A percentile compares a stretch with the other conserved stretches of the same genome.
Conservation (phyloP, 2,888 invertebrate species). For the Drosophila rellima region DNA sequence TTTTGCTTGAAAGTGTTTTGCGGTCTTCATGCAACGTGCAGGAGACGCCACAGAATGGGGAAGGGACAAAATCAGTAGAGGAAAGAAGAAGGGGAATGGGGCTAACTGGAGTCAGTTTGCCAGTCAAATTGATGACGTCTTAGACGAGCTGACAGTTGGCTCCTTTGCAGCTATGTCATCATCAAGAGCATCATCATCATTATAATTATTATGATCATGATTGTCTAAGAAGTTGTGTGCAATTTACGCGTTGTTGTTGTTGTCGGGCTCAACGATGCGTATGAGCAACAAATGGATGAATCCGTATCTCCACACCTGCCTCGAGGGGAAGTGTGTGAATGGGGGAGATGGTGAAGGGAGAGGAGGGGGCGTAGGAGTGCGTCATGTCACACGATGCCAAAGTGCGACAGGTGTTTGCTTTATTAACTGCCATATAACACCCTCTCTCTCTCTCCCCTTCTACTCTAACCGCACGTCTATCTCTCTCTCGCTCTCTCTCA, state of each 20-base stretch:
- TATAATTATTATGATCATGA: constrained; percentile 38
- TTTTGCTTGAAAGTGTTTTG: constrained; percentile 74
- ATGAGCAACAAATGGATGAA: constrained; percentile 50
- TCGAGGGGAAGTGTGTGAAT: background rate
- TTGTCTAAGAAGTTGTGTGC: constrained; percentile 49
- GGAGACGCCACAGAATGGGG: background rate
- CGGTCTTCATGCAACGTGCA: constrained; percentile 35
- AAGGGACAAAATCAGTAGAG: constrained; percentile 1
- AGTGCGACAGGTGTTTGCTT: constrained; percentile 74
- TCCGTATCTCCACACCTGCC: constrained; percentile 4
- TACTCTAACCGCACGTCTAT: no score
- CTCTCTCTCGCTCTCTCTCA: background rate
- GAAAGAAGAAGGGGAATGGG: background rate
- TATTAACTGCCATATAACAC: constrained; percentile 59
- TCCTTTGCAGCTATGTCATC: constrained; percentile 17
- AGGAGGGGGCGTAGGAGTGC: background rate
- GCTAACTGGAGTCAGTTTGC: constrained; percentile 24
- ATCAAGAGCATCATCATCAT: constrained; percentile 17
- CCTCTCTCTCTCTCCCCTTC: background rate
- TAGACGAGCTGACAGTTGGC: constrained; percentile 41
- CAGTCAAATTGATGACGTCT: constrained; percentile 69
- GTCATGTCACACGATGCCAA: constrained; percentile 13
- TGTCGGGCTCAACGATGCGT: constrained; percentile 57
- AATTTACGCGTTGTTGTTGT: constrained; percentile 49
- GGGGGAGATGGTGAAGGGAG: background rate